Evolutionary conservation across 2,797 vertebrate genomes (phyloP).

Genomic region (Rousettus madagascariensis): DNA sequence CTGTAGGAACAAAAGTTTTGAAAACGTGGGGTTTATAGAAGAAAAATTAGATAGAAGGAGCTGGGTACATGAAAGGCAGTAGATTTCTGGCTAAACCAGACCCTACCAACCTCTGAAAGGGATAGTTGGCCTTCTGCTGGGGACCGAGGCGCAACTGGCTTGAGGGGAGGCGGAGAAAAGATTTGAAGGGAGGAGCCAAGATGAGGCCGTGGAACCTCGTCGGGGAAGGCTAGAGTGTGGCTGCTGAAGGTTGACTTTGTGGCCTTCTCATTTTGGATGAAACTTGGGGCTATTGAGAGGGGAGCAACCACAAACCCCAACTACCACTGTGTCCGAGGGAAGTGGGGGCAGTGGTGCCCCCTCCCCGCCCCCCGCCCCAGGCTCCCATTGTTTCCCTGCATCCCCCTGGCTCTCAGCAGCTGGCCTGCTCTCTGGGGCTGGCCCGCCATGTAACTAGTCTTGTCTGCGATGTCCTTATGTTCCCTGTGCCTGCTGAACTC

Average conservation of each 20-base stretch:
- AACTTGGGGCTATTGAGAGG: neutral
- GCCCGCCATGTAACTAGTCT: neutral
- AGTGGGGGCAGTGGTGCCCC: too few relatives aligned
- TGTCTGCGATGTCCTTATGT: neutral
- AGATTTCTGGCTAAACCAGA: neutral
- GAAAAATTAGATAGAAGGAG: neutral
- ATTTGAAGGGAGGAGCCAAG: neutral
- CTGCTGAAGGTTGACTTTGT: neutral
- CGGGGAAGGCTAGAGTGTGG: neutral
- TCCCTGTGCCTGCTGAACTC: neutral
- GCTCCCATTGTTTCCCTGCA: neutral
- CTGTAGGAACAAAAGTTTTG: neutral
- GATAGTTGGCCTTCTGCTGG: neutral
- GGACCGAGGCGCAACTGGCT: neutral
- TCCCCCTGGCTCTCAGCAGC: neutral
- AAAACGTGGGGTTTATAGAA: neutral
- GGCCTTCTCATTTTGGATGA: neutral
- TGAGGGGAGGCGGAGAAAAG: neutral
- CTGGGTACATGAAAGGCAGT: neutral
- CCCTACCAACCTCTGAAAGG: neutral
- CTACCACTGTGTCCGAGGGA: neutral
- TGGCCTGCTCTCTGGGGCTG: neutral
- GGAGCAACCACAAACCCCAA: neutral
- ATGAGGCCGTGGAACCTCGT: rapidly evolving
- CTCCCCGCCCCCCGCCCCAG: too few relatives aligned